Percentiles rank a stretch among this genome's conserved stretches.
These are phyloP conservation scores for Harpalus rubripes DNA, from an alignment of 2,888 invertebrate genomes.

Conservation along the genomic window DNA sequence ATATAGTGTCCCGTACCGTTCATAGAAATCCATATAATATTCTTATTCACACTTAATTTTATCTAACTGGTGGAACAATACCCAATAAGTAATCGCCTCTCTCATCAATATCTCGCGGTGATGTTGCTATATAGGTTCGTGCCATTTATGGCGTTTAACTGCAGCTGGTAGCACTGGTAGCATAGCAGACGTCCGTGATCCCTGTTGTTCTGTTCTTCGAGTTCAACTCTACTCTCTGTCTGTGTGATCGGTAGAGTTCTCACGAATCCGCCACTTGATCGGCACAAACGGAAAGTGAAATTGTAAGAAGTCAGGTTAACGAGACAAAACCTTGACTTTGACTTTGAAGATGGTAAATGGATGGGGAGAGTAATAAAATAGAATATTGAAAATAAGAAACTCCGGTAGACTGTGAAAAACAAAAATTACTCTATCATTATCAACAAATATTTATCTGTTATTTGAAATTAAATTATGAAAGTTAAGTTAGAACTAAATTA, in stretches of 20 bases:
- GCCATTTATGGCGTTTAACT: constrained; percentile 43
- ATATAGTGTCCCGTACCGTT: neutral
- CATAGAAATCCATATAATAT: neutral
- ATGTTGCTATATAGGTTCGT: constrained; percentile 34
- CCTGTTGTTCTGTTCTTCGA: constrained; percentile 24
- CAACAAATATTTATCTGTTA: no score
- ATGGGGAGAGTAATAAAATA: no score
- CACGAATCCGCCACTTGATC: constrained; percentile 36
- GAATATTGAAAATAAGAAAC: no score
- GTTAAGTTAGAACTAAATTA: no score
- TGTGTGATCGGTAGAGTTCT: constrained; percentile 56
- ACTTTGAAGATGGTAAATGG: neutral
- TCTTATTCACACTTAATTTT: neutral
- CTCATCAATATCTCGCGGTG: neutral
- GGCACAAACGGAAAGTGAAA: neutral
- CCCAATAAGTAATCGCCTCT: neutral
- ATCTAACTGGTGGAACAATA: neutral
- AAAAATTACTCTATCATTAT: no score
- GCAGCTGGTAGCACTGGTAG: constrained; percentile 46
- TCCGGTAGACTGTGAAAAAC: no score
- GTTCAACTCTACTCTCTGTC: neutral
- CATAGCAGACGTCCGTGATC: constrained; percentile 32
- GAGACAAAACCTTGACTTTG: neutral
- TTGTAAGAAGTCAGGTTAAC: neutral
- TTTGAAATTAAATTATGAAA: no score